A percentile compares a stretch with the other conserved stretches of the same genome.
Conservation (phyloP, 2,888 invertebrate species). For the Cancer borealis region DNA sequence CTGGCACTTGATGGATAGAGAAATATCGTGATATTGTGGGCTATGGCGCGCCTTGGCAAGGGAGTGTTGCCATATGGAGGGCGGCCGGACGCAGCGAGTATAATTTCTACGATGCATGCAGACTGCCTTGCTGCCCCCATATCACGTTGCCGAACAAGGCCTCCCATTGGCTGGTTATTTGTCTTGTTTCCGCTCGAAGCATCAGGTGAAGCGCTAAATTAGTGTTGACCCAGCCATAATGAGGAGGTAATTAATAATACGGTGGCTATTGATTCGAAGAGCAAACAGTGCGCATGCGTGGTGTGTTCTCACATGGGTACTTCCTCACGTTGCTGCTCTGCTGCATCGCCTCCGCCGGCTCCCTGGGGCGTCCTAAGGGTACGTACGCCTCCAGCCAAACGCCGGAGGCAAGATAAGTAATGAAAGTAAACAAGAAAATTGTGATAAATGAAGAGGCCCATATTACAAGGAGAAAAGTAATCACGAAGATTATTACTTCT, state of each 20-base stretch:
- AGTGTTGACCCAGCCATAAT: constrained; percentile 34
- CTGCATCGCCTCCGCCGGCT: not conserved
- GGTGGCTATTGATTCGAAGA: constrained; percentile 37
- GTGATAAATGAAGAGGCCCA: not conserved
- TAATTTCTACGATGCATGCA: constrained; percentile 24
- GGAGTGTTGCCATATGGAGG: constrained; percentile 5
- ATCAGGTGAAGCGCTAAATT: constrained; percentile 40
- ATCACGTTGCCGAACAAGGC: constrained; percentile 32
- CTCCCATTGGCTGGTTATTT: not conserved
- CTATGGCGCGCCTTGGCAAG: constrained; percentile 27
- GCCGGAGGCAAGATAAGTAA: not conserved
- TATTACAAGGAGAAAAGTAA: not conserved
- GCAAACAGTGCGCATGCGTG: constrained; percentile 37
- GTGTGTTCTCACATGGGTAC: not conserved
- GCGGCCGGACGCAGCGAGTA: not conserved
- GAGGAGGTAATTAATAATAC: constrained; percentile 40
- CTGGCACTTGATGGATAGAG: constrained; percentile 29
- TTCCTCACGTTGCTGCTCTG: constrained; percentile 17
- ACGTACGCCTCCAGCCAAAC: not conserved
- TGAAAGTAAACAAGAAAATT: not conserved
- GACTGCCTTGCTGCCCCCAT: constrained; percentile 24
- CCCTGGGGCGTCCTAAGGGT: constrained; percentile 21
- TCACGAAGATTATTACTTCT: not conserved
- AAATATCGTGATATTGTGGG: constrained; percentile 8
- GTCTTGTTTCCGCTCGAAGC: constrained; percentile 40